These are phyloP conservation scores for Chascanopsetta lugubris DNA, from an alignment of 2,113 vertebrate genomes.

Conservation along the genomic window DNA sequence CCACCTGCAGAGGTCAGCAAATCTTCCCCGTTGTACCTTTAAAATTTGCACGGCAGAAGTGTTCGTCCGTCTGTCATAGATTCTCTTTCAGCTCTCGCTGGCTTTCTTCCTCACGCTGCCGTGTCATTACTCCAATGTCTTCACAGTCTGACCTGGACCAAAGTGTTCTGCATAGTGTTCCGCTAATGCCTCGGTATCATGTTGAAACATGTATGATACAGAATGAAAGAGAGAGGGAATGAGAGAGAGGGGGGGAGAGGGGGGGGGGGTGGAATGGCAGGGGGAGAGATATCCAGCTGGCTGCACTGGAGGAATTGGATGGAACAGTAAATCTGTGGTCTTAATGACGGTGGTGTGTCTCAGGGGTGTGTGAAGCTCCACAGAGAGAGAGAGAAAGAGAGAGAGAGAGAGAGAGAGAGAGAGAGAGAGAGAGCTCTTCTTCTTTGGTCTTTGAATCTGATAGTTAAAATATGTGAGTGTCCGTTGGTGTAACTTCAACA, in stretches of 20 bases:
- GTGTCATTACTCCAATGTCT: background rate
- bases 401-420: no score
- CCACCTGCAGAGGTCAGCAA: no score
- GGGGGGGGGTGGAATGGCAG: no score
- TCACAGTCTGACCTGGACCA: background rate
- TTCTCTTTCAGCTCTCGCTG: no score
- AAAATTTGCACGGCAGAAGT: no score
- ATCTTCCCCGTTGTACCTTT: no score
- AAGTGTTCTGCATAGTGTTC: constrained; percentile 12
- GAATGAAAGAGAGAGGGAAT: background rate
- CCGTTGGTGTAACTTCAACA: background rate
- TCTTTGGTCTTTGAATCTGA: no score
- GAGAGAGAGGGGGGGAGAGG: background rate
- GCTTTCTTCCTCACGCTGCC: background rate
- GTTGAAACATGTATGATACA: constrained; percentile 14
- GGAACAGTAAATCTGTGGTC: constrained; percentile 22
- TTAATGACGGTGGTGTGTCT: constrained; percentile 50
- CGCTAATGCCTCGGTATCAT: constrained; percentile 11
- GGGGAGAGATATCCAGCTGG: constrained; percentile 37
- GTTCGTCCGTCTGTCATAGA: no score
- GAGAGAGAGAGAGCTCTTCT: no score
- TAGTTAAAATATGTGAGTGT: no score
- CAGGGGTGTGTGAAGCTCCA: constrained; percentile 7
- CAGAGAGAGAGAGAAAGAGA: no score
- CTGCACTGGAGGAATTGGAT: constrained; percentile 15